These are phyloP conservation scores for Amblyteles armatorius DNA, from an alignment of 2,888 invertebrate species.

Conservation along the genomic window DNA sequence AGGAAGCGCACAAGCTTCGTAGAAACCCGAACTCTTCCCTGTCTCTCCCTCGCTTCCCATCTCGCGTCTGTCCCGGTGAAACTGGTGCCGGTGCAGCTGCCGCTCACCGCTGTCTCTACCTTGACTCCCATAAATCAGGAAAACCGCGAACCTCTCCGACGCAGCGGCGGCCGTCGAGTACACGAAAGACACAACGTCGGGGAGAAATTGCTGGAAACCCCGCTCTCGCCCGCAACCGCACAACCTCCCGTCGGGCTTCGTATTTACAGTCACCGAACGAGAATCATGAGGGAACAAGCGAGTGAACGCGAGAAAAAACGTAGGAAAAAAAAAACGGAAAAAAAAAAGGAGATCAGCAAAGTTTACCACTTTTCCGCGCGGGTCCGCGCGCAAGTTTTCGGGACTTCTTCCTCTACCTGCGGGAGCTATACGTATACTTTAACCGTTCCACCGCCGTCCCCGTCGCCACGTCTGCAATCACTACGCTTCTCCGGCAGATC, in stretches of 20 bases:
- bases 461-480: constrained; percentile 41
- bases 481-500: constrained; percentile 2
- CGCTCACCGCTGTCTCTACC: constrained; percentile 6
- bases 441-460: background rate
- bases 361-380: constrained; percentile 28
- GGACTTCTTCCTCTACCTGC: background rate
- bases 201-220: constrained; percentile 19
- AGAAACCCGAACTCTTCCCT: background rate
- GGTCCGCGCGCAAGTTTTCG: background rate
- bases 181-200: background rate
- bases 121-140: constrained; percentile 48
- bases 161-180: background rate
- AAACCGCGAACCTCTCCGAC: constrained; percentile 12
- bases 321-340: background rate
- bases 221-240: background rate
- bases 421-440: constrained; percentile 3
- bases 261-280: constrained; percentile 4
- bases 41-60: background rate
- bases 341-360: background rate
- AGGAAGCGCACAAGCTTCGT: background rate
- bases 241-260: background rate
- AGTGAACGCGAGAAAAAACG: background rate
- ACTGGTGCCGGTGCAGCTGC: background rate
- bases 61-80: constrained; percentile 13
- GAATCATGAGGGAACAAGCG: constrained; percentile 4